Evolutionary conservation across 2,888 invertebrate species (phyloP).

Genomic region (Dermolepida albohirtum): DNA sequence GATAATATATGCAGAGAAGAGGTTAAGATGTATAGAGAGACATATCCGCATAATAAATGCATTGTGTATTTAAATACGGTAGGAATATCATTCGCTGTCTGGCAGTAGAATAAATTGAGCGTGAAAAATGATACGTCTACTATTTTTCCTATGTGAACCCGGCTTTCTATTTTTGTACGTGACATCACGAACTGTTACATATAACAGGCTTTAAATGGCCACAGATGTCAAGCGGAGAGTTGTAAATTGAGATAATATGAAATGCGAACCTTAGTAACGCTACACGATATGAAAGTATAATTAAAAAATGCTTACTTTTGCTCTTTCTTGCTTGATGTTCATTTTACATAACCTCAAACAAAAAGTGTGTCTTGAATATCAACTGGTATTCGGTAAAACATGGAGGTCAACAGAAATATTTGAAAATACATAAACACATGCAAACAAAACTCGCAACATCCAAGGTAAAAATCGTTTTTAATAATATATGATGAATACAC

Average conservation of each 20-base stretch:
- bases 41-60: constrained; percentile 14
- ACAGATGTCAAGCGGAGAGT: constrained; percentile 49
- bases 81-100: constrained; percentile 10
- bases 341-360: background rate
- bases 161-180: constrained; percentile 71
- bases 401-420: constrained; percentile 14
- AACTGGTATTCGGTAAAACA: constrained; percentile 5
- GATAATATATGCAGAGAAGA: no score
- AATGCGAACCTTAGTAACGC: background rate
- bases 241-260: constrained; percentile 24
- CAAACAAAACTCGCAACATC: constrained; percentile 19
- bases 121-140: constrained; percentile 21
- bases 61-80: constrained; percentile 19
- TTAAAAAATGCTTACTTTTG: background rate
- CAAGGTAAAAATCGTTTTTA: background rate
- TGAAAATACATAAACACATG: background rate
- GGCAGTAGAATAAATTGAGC: constrained; percentile 19
- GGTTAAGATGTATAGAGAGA: constrained; percentile 1
- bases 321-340: no score
- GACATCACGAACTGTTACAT: constrained; percentile 72
- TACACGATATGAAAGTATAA: background rate
- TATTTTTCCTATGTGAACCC: constrained; percentile 49
- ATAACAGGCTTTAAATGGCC: constrained; percentile 72
- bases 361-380: background rate
- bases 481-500: background rate